Base-by-base conservation (phyloP, 2,113 vertebrate genomes). In the Hyaena hyaena region DNA sequence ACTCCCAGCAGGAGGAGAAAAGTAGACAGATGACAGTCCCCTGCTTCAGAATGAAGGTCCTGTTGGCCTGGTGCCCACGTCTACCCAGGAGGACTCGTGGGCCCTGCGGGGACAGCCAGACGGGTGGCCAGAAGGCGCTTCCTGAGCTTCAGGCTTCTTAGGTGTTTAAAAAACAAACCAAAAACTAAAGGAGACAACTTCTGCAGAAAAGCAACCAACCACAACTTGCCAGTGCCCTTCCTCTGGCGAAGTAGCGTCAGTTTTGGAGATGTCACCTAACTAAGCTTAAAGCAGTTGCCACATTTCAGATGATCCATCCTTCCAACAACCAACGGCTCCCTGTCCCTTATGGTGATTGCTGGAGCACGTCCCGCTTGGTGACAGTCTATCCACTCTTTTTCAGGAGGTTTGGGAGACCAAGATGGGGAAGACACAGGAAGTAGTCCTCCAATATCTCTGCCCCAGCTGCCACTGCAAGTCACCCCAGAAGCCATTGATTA, bases 11-110 rank as follows among this genome's bases (percentile, higher is more conserved):
- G 1, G 3, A 16, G 35, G 50, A 68, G 68, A 10, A 82, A 39
- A 26, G 23, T 0, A 2, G 58, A 9, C 23, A 35, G 43, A 16
- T 21, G 53, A 82, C 1, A 10, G 19, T 26, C 33, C 39, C 61
- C 68, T 71, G 31, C 71, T 93, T 69, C 14, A 14, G 43, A 31
- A 80, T 55, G 83, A 88, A 73, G 71, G 71, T 53, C 45, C 19
- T n/a, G 16, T 7, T 28, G 74, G 24, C 69, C 14, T 0, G 10
- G 31, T 39, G 21, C 7, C 58, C 79, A 19, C 8, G 9, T 10
- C 19, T 2, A 0, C 48, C 0, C 0, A 4, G 16, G 39, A 1
- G 14, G 48, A 43, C 12, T 16, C 3, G 0, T 26, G 77, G 15
- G 24, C 17, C 28, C 35, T 48, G 23, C 3, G 1, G 63, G 74